Base-by-base conservation (phyloP, 1,140 invertebrate species). In the Aphis gossypii region DNA sequence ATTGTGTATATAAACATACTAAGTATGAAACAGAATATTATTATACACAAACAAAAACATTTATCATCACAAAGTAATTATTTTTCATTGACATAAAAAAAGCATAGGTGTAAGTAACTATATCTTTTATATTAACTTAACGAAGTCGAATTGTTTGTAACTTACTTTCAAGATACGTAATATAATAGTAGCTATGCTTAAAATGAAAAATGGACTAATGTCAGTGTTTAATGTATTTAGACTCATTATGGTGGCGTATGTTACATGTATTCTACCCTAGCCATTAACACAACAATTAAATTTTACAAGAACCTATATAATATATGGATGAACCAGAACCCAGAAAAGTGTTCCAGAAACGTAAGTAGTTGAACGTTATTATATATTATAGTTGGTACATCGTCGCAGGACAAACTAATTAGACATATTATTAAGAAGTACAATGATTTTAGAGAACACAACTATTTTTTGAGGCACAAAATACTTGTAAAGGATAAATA, bases 71-170 rank as follows among this genome's bases (percentile, higher is more conserved):
- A 14, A n/a, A 18, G 60, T n/a, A 68, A n/a, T 68, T 68, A n/a
- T n/a, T 68, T 68, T n/a, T 68, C 4, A n/a, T n/a, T 68, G 9
- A 68, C n/a, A 68, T 68, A n/a, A 68, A 68, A 68, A 51, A 68
- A n/a, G 30, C n/a, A 60, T 60, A 68, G 4, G 30, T 68, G 30
- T 68, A 68, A 9, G n/a, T 68, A n/a, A 14, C 60, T n/a, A n/a
- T n/a, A 68, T 68, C 60, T n/a, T n/a, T 68, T n/a, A 68, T 68
- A 68, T 68, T n/a, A 68, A 68, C 14, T 68, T 68, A 68, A 68
- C 60, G 60, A 68, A 60, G 60, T 68, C n/a, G 30, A 68, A 68
- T 68, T 68, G 60, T 68, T 68, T 68, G 60, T 68, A n/a, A 68
- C 60, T 68, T 68, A 68, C 30, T 68, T n/a, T 14, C 11, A n/a